Percentiles rank a stretch among this genome's conserved stretches.
Evolutionary conservation across 2,797 vertebrate genomes (phyloP).

Genomic region (Pseudochirops cupreus): DNA sequence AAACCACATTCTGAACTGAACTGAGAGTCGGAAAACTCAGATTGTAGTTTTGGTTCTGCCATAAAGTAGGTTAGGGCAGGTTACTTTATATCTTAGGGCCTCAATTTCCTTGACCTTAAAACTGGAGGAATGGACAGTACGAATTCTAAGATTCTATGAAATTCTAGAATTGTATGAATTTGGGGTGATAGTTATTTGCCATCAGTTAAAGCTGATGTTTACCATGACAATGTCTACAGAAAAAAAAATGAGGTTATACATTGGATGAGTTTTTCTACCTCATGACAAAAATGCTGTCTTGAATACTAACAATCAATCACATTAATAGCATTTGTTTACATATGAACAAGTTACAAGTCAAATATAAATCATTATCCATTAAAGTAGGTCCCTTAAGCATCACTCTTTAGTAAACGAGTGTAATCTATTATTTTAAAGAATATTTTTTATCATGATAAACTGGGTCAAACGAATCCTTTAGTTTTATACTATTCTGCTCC

Average conservation of each 20-base stretch:
- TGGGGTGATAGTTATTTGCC: background rate
- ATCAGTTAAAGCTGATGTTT: conserved; percentile 12
- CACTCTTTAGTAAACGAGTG: background rate
- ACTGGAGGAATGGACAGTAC: background rate
- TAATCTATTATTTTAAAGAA: conserved; percentile 1
- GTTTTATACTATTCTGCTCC: conserved; percentile 9
- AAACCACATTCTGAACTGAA: background rate
- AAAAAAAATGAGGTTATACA: conserved; percentile 33
- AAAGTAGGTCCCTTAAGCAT: background rate
- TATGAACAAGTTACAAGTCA: background rate
- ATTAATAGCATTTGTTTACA: conserved; percentile 13
- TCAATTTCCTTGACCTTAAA: background rate
- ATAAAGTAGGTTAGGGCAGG: background rate
- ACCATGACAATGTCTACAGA: background rate
- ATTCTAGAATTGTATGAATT: background rate
- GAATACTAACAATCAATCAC: background rate
- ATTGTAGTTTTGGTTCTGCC: background rate
- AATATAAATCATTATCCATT: conserved; percentile 4
- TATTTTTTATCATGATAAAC: background rate
- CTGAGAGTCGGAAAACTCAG: background rate
- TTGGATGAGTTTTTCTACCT: background rate
- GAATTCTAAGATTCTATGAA: background rate
- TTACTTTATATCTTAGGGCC: background rate
- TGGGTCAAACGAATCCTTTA: conserved; percentile 13
- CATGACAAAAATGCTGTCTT: background rate